Conservation (phyloP, 64 coral and sea anemone genomes). For the Porites australiensis region DNA sequence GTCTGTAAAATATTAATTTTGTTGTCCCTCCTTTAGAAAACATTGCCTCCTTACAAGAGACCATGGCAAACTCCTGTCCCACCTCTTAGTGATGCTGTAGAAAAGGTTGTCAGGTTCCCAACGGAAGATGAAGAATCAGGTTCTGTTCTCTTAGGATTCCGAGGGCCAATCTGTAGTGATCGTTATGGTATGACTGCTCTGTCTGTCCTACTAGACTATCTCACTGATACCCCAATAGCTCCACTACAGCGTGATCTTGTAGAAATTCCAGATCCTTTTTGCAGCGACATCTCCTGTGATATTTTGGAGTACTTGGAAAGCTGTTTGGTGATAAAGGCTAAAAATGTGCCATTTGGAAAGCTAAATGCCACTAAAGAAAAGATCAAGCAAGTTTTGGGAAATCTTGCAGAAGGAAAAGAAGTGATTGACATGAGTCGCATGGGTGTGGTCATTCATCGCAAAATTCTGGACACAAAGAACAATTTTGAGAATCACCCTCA, state of each 20-base stretch:
- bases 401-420: constrained; percentile 70
- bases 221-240: constrained; percentile 92
- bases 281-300: constrained; percentile 81
- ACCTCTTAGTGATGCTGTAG: constrained; percentile 27
- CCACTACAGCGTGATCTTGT: constrained; percentile 91
- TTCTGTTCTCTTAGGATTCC: constrained; percentile 75
- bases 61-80: constrained; percentile 94
- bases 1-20: background rate
- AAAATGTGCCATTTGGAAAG: constrained; percentile 91
- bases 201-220: constrained; percentile 85
- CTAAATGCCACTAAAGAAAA: constrained; percentile 82
- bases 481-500: constrained; percentile 92
- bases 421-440: constrained; percentile 91
- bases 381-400: constrained; percentile 68
- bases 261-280: constrained; percentile 91
- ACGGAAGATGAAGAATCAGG: constrained; percentile 94
- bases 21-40: constrained; percentile 53
- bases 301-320: constrained; percentile 78
- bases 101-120: constrained; percentile 83
- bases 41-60: constrained; percentile 78
- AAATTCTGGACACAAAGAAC: constrained; percentile 92
- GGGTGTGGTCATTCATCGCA: constrained; percentile 84
- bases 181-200: constrained; percentile 58
- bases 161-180: constrained; percentile 77
- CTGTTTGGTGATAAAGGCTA: constrained; percentile 79